Percentiles rank a stretch among this genome's conserved stretches.
phyloP scores from a whole-genome alignment of 2,113 vertebrate genomes.

The Delphinus delphis region DNA sequence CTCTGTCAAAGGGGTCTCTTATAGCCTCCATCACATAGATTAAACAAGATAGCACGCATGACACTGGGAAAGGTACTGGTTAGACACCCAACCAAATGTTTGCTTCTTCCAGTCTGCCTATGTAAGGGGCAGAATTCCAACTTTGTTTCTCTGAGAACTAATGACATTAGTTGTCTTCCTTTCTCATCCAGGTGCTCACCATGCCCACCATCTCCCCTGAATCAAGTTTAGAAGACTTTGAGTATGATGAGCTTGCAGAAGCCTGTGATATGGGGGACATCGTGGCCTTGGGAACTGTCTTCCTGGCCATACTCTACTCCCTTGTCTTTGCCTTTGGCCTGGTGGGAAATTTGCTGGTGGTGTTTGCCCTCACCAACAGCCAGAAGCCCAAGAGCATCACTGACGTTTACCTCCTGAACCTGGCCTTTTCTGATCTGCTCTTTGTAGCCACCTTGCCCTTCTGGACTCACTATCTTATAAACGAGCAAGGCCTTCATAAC shows the following conservation, averaged over 20 bases:
- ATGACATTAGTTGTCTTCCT: neutral
- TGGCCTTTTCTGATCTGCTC: constrained; percentile 91
- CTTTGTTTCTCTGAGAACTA: neutral
- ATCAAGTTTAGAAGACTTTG: neutral
- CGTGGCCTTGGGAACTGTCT: constrained; percentile 75
- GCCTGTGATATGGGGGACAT: constrained; percentile 74
- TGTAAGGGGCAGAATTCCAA: neutral
- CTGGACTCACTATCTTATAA: constrained; percentile 84
- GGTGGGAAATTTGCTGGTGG: constrained; percentile 90
- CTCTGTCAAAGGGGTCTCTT: neutral
- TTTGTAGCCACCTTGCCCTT: constrained; percentile 91
- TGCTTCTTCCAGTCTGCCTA: neutral
- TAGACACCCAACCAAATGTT: accelerated
- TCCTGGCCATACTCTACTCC: constrained; percentile 80
- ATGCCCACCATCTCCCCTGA: constrained; percentile 69
- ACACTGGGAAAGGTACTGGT: neutral
- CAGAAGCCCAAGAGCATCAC: constrained; percentile 89
- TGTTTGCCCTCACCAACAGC: constrained; percentile 85
- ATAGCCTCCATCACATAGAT: neutral
- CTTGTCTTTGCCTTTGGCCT: constrained; percentile 88
- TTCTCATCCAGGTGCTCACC: constrained; percentile 29
- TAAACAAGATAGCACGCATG: accelerated
- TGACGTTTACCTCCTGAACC: constrained; percentile 92
- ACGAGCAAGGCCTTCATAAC: constrained; percentile 86
- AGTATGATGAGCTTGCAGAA: constrained; percentile 65